phyloP scores from a whole-genome alignment of 2,888 invertebrate genomes.

The Torymus texanus region DNA sequence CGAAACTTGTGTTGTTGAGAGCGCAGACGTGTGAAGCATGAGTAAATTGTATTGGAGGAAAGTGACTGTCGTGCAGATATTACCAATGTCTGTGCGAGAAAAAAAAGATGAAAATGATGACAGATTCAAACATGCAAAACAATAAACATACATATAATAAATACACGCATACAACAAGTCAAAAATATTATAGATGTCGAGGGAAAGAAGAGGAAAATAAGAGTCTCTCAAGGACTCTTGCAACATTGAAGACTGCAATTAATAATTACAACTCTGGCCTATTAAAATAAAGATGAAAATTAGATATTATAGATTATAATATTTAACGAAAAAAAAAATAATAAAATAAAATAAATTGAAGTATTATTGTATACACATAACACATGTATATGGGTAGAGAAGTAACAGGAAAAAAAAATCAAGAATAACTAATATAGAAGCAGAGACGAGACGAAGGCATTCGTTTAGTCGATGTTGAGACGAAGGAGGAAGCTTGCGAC shows the following conservation, averaged over 20 bases:
- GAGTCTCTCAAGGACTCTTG: conserved; percentile 54
- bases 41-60: neutral
- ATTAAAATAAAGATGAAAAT: conserved; percentile 62
- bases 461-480: conserved; percentile 31
- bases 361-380: conserved; percentile 54
- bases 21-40: neutral
- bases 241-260: conserved; percentile 72
- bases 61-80: conserved; percentile 25
- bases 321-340: conserved; percentile 45
- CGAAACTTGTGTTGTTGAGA: neutral
- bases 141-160: conserved; percentile 2
- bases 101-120: neutral
- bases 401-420: conserved; percentile 33
- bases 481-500: conserved; percentile 9
- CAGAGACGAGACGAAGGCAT: conserved; percentile 14
- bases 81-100: neutral
- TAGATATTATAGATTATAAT: conserved; percentile 57
- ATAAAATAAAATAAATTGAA: conserved; percentile 32
- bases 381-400: conserved; percentile 48
- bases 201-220: conserved; percentile 12
- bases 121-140: conserved; percentile 3
- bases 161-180: conserved; percentile 9
- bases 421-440: conserved; percentile 18
- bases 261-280: conserved; percentile 72
- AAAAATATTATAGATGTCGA: conserved; percentile 28